Base-by-base conservation (phyloP, 2,113 vertebrate genomes). In the Nothocercus julius region DNA sequence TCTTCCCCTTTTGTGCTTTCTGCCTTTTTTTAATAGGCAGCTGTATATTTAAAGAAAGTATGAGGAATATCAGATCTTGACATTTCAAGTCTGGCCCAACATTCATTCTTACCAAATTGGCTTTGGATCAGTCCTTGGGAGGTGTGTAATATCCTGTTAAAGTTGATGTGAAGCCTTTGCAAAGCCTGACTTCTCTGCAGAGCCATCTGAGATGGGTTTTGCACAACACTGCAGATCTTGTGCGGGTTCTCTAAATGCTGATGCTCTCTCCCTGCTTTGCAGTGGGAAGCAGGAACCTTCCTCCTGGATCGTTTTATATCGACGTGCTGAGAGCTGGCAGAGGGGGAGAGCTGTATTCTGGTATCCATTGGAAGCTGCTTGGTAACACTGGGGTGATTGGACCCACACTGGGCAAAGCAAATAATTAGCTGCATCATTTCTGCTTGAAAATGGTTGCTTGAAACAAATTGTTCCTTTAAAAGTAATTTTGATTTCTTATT, bases 401-500 rank as follows among this genome's bases (percentile, higher is more conserved):
- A 25, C 64, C 90, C 6, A 1, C 78, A 11, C 76, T 78, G 88
- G 45, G 40, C 74, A 76, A 58, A 86, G 62, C 62, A 93, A 75
- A 69, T 87, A 90, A 72, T 64, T 63, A 61, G 76, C 75, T 80
- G 36, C 32, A n/a, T 68, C 20, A 69, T 91, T 96, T 75, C 44
- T 84, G 42, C 47, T 69, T 93, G 69, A 47, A 95, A 96, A 91
- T 73, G 47, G 84, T 85, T 93, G 76, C 85, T 92, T 82, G 73
- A 90, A 96, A 90, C 30, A 87, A 95, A 77, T 93, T 73, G 67
- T 61, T 81, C 73, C 51, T 86, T 90, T 87, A 91, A 89, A 92
- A 97, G 84, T 92, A 82, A 95, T 91, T 93, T 75, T 87, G 38
- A 13, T 94, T 95, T 91, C 68, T 91, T 94, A 85, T 63, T 92